Evolutionary conservation across 2,113 vertebrate genomes (phyloP), one percentile per base, ranked within the genome.

Genomic region (Turdus rufiventris): DNA sequence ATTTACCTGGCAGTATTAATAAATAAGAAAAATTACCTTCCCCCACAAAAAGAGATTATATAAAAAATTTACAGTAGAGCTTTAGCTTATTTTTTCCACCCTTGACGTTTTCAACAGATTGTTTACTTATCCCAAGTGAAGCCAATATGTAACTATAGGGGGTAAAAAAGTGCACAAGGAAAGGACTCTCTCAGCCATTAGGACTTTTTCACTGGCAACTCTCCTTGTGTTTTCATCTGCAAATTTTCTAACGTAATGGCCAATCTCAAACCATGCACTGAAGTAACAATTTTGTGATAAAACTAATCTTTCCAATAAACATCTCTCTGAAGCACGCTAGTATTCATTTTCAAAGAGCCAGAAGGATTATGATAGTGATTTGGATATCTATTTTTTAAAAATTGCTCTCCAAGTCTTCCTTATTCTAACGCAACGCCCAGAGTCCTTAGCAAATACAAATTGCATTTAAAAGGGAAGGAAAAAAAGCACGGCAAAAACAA

Each of bases 261-360:
- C 82, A 76, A 89, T 94, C 91, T 91, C 34, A n/a, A 95, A 78
- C 58, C 63, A 70, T 78, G 68, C 43, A 54, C 48, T 86, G 78
- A 93, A 89, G 88, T 78, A 82, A 94, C 86, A 91, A 91, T 88
- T 96, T 82, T 53, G 80, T 67, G 81, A 86, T 95, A 93, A 96
- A 96, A 89, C 67, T 83, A 81, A 81, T 89, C 65, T 96, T 86
- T 58, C 63, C 79, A 93, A 92, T 94, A 96, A 94, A 84, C 50
- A 86, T 47, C 51, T 89, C 63, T 87, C 81, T 85, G 63, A 92
- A 91, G 82, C 47, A 91, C 50, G 87, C 85, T 70, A 45, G 42
- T 94, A 93, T 83, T 93, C 76, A 94, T 97, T 97, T 95, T 62
- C 83, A 88, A 92, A 93, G 47, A 91, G 47, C 20, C 54, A 92